These are phyloP conservation scores for Chrysocyon brachyurus DNA, from an alignment of 2,797 vertebrate genomes.

Conservation along the genomic window DNA sequence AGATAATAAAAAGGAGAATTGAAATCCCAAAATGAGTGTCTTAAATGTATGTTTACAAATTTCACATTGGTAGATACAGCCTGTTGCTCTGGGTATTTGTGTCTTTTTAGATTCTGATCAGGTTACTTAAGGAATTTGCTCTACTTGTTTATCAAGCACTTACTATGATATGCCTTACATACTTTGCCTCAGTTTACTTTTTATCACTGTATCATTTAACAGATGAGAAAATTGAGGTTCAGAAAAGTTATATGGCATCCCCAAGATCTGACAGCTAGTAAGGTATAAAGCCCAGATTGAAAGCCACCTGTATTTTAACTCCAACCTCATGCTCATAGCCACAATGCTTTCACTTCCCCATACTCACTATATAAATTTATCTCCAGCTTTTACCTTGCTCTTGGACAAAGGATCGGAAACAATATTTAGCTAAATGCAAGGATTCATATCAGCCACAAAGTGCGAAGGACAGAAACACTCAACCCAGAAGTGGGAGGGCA, in stretches of 20 bases:
- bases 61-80: neutral
- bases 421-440: neutral
- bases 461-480: neutral
- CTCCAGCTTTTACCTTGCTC: neutral
- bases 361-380: neutral
- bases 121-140: neutral
- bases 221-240: neutral
- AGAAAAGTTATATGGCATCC: neutral
- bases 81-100: neutral
- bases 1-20: neutral
- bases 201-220: neutral
- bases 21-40: neutral
- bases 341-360: neutral
- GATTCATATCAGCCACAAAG: neutral
- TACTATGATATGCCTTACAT: neutral
- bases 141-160: neutral
- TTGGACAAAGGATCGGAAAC: neutral
- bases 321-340: neutral
- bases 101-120: neutral
- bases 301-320: neutral
- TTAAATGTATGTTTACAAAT: constrained; percentile 7
- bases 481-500: neutral
- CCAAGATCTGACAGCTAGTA: neutral
- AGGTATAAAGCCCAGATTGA: neutral
- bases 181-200: neutral